These are phyloP conservation scores for Pristiophorus japonicus DNA, from an alignment of 2,113 vertebrate genomes.

Conservation along the genomic window DNA sequence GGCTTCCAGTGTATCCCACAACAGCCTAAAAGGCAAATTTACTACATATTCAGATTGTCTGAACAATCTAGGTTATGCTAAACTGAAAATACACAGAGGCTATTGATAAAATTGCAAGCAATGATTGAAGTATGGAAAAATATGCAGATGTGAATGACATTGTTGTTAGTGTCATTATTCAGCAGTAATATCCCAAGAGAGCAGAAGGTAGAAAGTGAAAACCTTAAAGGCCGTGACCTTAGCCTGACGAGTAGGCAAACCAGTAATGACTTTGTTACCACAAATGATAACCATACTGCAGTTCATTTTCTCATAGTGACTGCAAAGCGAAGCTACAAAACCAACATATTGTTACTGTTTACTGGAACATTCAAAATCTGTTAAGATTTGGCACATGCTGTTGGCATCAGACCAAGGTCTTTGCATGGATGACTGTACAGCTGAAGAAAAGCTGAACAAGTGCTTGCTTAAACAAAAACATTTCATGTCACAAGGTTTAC, in stretches of 20 bases:
- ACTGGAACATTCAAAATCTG: conserved; percentile 64
- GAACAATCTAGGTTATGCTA: neutral
- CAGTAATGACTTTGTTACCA: neutral
- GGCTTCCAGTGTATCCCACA: neutral
- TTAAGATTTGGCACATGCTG: conserved; percentile 61
- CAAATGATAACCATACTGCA: conserved; percentile 54
- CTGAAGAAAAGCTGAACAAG: conserved; percentile 30
- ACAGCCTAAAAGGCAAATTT: neutral
- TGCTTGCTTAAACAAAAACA: conserved; percentile 43
- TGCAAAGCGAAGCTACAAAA: conserved; percentile 55
- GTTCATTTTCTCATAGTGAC: conserved; percentile 43
- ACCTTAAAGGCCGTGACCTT: neutral
- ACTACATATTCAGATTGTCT: neutral
- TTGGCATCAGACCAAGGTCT: conserved; percentile 57
- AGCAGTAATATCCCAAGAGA: neutral
- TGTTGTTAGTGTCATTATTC: conserved; percentile 8
- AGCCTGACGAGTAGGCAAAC: neutral
- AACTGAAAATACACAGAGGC: conserved; percentile 16
- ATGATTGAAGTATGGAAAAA: conserved; percentile 12
- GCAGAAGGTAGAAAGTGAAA: neutral
- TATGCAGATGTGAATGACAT: neutral
- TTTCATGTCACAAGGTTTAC: conserved; percentile 55
- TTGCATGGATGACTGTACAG: conserved; percentile 47
- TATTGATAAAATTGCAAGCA: neutral
- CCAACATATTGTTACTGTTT: conserved; percentile 65